Percentiles rank a stretch among this genome's conserved stretches.
These are phyloP conservation scores for Limnephilus marmoratus DNA, from an alignment of 2,888 invertebrate genomes.

Conservation along the genomic window DNA sequence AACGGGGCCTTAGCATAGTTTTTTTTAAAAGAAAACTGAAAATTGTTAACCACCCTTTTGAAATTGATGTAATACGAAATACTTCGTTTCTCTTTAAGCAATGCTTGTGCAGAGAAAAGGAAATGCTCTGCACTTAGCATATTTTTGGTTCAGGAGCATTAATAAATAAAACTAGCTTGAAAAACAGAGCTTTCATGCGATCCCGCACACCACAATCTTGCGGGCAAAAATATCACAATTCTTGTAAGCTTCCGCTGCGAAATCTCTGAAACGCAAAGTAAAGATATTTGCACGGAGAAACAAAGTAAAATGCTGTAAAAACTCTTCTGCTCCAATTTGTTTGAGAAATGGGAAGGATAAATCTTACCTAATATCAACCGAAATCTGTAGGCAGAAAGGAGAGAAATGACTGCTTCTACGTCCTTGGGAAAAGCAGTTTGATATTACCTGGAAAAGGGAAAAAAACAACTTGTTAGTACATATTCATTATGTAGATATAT, in stretches of 20 bases:
- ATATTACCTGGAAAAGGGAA: constrained; percentile 16
- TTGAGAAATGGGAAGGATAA: not conserved
- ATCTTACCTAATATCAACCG: constrained; percentile 9
- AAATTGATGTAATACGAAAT: too few relatives aligned
- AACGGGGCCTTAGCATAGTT: too few relatives aligned
- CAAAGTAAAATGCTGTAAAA: not conserved
- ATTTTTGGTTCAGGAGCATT: too few relatives aligned
- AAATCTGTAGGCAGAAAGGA: not conserved
- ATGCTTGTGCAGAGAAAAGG: too few relatives aligned
- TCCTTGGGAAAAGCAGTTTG: not conserved
- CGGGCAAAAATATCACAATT: not conserved
- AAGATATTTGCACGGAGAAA: not conserved
- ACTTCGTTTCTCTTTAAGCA: too few relatives aligned
- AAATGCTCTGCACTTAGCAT: too few relatives aligned
- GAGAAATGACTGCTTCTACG: not conserved
- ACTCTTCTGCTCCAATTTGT: constrained; percentile 15
- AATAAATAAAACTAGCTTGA: not conserved
- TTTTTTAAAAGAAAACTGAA: too few relatives aligned
- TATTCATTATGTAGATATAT: not conserved
- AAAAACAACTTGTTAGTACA: not conserved
- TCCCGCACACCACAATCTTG: not conserved
- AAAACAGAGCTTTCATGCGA: not conserved
- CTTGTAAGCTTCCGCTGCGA: not conserved
- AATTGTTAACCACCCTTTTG: too few relatives aligned
- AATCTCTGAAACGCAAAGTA: not conserved